Evolutionary conservation across 2,888 invertebrate genomes (phyloP).

Genomic region (Dicyrtoma fusca): DNA sequence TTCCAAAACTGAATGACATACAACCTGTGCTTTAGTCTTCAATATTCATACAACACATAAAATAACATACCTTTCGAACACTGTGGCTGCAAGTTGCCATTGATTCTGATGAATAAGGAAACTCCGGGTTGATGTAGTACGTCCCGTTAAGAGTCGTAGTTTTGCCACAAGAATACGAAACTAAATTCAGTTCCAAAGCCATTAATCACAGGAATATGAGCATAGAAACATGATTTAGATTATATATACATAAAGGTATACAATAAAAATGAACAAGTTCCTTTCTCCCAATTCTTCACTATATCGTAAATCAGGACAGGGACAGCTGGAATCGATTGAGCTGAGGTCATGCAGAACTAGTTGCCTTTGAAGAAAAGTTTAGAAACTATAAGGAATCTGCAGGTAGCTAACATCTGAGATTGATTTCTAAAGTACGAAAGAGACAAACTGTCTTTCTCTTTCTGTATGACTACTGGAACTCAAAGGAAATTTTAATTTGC

Average conservation of each 20-base stretch:
- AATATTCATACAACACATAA: background rate
- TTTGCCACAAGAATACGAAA: constrained; percentile 70
- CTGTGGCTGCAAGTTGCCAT: constrained; percentile 47
- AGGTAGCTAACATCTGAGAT: too few relatives aligned
- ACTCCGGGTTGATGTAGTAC: constrained; percentile 73
- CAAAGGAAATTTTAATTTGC: background rate
- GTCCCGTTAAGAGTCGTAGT: constrained; percentile 67
- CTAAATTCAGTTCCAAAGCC: constrained; percentile 61
- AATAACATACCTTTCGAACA: constrained; percentile 44
- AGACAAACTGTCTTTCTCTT: too few relatives aligned
- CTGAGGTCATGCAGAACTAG: too few relatives aligned
- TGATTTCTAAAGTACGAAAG: too few relatives aligned
- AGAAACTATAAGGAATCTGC: too few relatives aligned
- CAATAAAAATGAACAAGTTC: background rate
- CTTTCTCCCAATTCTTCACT: too few relatives aligned
- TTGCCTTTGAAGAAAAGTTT: too few relatives aligned
- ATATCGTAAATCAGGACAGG: too few relatives aligned
- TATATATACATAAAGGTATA: background rate
- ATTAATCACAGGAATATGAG: background rate
- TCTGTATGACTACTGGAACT: too few relatives aligned
- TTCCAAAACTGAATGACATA: too few relatives aligned
- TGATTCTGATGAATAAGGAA: constrained; percentile 55
- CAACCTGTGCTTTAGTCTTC: background rate
- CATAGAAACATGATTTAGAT: constrained; percentile 8
- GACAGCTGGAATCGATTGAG: too few relatives aligned